A percentile compares a stretch with the other conserved stretches of the same genome.
Evolutionary conservation across 2,888 invertebrate species (phyloP).

Genomic region (Calameuta idolon): DNA sequence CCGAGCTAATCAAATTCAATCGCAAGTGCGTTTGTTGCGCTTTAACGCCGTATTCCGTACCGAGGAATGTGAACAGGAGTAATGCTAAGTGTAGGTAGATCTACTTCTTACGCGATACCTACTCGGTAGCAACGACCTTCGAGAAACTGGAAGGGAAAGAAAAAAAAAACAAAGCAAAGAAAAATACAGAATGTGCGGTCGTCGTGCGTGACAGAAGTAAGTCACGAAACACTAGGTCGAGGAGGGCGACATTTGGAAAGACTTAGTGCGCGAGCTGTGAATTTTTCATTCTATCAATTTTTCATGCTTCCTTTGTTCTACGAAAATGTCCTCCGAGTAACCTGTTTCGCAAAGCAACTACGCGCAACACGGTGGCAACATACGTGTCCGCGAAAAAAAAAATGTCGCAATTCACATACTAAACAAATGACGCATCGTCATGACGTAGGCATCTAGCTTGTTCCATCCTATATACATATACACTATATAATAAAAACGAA

Average conservation of each 20-base stretch:
- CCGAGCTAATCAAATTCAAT: not conserved
- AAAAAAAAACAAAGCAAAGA: not conserved
- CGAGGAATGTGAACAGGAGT: conserved; percentile 4
- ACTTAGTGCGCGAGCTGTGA: not conserved
- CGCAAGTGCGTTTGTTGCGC: not conserved
- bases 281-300: not conserved
- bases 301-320: not conserved
- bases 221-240: not conserved
- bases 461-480: not conserved
- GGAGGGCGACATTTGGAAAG: not conserved
- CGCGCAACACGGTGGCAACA: not conserved
- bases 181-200: not conserved
- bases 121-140: conserved; percentile 3
- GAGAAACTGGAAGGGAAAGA: not conserved
- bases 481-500: not conserved
- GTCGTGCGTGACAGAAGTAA: not conserved
- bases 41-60: not conserved
- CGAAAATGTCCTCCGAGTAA: not conserved
- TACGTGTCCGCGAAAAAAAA: not conserved
- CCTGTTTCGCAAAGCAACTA: not conserved
- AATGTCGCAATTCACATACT: not conserved
- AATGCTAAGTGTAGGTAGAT: not conserved
- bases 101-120: conserved; percentile 1
- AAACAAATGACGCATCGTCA: conserved; percentile 13
- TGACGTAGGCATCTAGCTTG: conserved; percentile 23